phyloP scores from a whole-genome alignment of 2,113 vertebrate species.

The Mesitornis unicolor region DNA sequence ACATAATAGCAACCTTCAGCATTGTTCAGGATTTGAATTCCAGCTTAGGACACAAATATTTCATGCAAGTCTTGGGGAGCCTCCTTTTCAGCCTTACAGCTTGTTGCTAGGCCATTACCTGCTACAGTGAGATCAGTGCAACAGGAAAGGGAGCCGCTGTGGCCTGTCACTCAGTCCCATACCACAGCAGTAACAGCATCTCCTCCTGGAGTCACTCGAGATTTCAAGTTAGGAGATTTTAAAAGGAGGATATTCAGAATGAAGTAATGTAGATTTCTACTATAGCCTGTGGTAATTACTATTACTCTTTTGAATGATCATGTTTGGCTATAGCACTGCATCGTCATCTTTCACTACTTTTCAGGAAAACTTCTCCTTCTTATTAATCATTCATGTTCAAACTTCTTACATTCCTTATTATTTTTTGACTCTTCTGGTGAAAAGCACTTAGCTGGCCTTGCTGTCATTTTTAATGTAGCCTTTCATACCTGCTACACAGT shows the following conservation, averaged over 20 bases:
- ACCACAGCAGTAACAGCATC: background rate
- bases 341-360: background rate
- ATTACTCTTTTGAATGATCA: too few species aligned
- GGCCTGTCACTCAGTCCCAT: background rate
- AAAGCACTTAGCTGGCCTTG: background rate
- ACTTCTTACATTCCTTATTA: background rate
- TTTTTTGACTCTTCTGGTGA: background rate
- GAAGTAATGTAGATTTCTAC: background rate
- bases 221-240: background rate
- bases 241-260: background rate
- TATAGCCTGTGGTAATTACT: background rate
- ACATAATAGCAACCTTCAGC: fast-evolving
- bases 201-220: background rate
- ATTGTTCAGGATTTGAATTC: background rate
- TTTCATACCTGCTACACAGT: background rate
- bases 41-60: background rate
- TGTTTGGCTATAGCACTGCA: too few species aligned
- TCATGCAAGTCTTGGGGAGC: background rate
- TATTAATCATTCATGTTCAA: background rate
- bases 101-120: background rate
- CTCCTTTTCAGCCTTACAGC: background rate
- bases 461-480: background rate
- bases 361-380: background rate
- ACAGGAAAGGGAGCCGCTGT: fast-evolving
- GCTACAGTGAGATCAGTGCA: fast-evolving